Percentiles rank a stretch among this genome's conserved stretches.
Evolutionary conservation across 2,113 vertebrate species (phyloP).

Genomic region (Suncus etruscus): DNA sequence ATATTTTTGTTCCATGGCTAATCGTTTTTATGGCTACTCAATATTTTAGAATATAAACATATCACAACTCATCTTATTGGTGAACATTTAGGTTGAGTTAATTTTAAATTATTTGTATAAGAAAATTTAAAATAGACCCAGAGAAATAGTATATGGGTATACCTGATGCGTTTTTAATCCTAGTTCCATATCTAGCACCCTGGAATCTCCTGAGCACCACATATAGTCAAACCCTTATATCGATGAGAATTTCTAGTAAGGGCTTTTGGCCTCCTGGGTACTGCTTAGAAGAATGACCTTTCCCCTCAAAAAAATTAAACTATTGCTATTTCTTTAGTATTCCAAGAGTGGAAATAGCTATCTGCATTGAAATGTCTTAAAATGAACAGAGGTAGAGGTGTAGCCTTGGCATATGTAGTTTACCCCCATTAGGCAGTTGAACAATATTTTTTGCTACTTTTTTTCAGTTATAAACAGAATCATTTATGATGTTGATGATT

Average conservation of each 20-base stretch:
- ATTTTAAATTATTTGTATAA: conserved; percentile 40
- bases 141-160: too few species aligned
- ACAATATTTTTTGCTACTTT: conserved; percentile 14
- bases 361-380: conserved; percentile 41
- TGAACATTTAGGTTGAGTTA: conserved; percentile 36
- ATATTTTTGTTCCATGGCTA: conserved; percentile 25
- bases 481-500: conserved; percentile 46
- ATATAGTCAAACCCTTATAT: too few species aligned
- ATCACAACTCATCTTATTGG: conserved; percentile 1
- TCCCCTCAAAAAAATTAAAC: not conserved
- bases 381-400: not conserved
- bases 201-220: too few species aligned
- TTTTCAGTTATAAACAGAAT: conserved; percentile 55
- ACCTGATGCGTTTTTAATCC: too few species aligned
- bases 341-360: conserved; percentile 25
- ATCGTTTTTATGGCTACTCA: not conserved
- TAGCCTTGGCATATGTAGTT: conserved; percentile 10
- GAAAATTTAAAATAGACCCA: not conserved
- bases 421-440: not conserved
- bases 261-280: too few species aligned
- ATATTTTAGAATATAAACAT: conserved; percentile 32
- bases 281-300: too few species aligned
- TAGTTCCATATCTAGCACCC: too few species aligned
- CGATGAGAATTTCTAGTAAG: too few species aligned
- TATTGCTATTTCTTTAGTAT: not conserved